Evolutionary conservation across 2,797 vertebrate species (phyloP).

Genomic region (Chloroceryle amazona): DNA sequence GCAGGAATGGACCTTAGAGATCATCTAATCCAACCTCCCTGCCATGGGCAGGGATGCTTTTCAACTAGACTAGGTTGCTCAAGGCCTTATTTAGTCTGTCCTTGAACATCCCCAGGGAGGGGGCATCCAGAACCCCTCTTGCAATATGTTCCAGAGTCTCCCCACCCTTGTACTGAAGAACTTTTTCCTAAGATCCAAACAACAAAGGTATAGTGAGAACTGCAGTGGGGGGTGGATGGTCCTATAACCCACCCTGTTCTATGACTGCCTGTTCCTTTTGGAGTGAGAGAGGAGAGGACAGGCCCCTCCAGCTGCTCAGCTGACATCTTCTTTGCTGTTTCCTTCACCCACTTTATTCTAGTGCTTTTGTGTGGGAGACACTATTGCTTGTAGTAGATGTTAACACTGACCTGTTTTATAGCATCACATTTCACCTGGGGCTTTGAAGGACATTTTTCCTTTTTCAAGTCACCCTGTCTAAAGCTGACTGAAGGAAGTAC

Average conservation of each 20-base stretch:
- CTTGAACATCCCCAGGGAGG: too few relatives aligned
- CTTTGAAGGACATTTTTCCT: not conserved
- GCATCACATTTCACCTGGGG: not conserved
- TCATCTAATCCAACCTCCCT: too few relatives aligned
- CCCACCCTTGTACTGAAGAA: too few relatives aligned
- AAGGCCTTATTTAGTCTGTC: too few relatives aligned
- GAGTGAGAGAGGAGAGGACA: not conserved
- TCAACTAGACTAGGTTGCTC: too few relatives aligned
- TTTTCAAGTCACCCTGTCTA: not conserved
- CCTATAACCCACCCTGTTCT: not conserved
- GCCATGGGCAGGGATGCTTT: too few relatives aligned
- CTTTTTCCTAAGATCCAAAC: too few relatives aligned
- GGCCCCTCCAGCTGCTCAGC: not conserved
- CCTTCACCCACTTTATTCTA: not conserved
- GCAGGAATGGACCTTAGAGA: too few relatives aligned
- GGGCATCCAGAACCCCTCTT: too few relatives aligned
- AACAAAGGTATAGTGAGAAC: not conserved
- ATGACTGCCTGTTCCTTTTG: fast-evolving
- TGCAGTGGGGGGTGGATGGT: not conserved
- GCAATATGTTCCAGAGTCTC: too few relatives aligned
- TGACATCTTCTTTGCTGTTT: not conserved
- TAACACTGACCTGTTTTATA: not conserved
- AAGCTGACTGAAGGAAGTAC: not conserved
- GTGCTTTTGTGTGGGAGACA: not conserved
- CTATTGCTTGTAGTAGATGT: not conserved